These are phyloP conservation scores for Schizopygopsis pylzovi DNA, from an alignment of 2,797 vertebrate genomes.

Conservation along the genomic window DNA sequence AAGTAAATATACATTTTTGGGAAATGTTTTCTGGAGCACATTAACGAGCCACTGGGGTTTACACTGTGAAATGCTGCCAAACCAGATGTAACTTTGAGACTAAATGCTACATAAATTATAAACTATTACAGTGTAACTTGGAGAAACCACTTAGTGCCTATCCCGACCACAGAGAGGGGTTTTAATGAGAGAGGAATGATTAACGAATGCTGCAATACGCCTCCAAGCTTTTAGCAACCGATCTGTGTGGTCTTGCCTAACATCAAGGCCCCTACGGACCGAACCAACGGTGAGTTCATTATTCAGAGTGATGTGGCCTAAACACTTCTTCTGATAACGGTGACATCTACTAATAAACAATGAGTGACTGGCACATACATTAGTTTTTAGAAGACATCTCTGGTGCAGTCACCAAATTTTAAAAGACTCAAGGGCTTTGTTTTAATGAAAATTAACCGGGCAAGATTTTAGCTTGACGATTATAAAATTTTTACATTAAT, in stretches of 20 bases:
- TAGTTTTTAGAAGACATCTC: not conserved
- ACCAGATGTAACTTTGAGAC: conserved; percentile 45
- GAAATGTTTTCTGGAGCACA: conserved; percentile 34
- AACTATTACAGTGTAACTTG: conserved; percentile 44
- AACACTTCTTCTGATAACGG: not conserved
- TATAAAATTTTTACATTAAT: not conserved
- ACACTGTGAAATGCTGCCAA: conserved; percentile 47
- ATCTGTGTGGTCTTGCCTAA: conserved; percentile 22
- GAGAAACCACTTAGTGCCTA: conserved; percentile 55
- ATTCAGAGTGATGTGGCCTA: not conserved
- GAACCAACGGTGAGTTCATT: not conserved
- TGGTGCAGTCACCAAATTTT: not conserved
- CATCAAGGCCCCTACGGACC: not conserved
- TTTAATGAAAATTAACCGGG: not conserved
- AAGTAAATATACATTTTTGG: conserved; percentile 54
- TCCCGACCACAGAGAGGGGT: conserved; percentile 39
- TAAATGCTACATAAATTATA: conserved; percentile 61
- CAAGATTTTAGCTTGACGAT: not conserved
- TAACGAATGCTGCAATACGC: conserved; percentile 39
- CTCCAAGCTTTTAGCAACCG: conserved; percentile 47
- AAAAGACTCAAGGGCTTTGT: not conserved
- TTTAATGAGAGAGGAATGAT: conserved; percentile 53
- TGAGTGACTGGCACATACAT: not conserved
- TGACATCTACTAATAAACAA: not conserved
- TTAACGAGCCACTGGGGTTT: conserved; percentile 44